phyloP scores from a whole-genome alignment of 1,140 invertebrate genomes.

The Drosophila nigrodunni region DNA sequence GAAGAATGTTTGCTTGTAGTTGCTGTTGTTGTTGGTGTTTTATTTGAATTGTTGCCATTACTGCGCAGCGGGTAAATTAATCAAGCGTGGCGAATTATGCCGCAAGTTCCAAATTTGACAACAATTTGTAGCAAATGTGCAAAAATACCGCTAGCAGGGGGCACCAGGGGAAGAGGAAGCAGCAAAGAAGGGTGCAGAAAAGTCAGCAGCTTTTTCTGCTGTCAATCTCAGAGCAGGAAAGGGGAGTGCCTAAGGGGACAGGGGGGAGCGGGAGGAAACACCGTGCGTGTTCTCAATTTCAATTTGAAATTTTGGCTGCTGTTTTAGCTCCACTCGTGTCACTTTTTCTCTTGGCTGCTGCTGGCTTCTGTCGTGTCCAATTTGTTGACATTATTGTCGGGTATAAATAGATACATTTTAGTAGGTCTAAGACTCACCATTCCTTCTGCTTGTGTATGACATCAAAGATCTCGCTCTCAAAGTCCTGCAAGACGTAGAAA shows the following conservation, averaged over 20 bases:
- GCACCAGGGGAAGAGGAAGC: background rate
- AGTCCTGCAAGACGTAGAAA: slow-evolving; percentile 89
- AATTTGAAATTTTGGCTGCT: slow-evolving; percentile 72
- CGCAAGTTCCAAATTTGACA: slow-evolving; percentile 62
- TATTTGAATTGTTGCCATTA: slow-evolving; percentile 54
- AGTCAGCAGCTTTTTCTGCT: slow-evolving; percentile 42
- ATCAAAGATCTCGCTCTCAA: slow-evolving; percentile 89
- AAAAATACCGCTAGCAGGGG: slow-evolving; percentile 13
- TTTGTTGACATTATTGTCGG: slow-evolving; percentile 35
- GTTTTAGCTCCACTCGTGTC: slow-evolving; percentile 36
- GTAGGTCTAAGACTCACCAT: slow-evolving; percentile 84
- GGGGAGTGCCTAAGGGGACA: background rate
- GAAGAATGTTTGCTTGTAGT: slow-evolving; percentile 24
- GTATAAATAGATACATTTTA: slow-evolving; percentile 27
- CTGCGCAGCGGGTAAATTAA: slow-evolving; percentile 78
- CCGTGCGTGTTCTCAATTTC: slow-evolving; percentile 74
- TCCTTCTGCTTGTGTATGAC: slow-evolving; percentile 88
- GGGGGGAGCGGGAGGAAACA: slow-evolving; percentile 1
- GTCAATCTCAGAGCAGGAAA: slow-evolving; percentile 54
- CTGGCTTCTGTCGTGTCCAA: slow-evolving; percentile 26
- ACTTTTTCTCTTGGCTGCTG: slow-evolving; percentile 20
- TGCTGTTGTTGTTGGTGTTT: background rate
- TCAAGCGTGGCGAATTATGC: slow-evolving; percentile 66
- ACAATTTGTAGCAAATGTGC: slow-evolving; percentile 52
- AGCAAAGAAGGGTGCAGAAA: background rate